phyloP scores from a whole-genome alignment of 2,888 invertebrate genomes.

The Gymnosoma rotundatum region DNA sequence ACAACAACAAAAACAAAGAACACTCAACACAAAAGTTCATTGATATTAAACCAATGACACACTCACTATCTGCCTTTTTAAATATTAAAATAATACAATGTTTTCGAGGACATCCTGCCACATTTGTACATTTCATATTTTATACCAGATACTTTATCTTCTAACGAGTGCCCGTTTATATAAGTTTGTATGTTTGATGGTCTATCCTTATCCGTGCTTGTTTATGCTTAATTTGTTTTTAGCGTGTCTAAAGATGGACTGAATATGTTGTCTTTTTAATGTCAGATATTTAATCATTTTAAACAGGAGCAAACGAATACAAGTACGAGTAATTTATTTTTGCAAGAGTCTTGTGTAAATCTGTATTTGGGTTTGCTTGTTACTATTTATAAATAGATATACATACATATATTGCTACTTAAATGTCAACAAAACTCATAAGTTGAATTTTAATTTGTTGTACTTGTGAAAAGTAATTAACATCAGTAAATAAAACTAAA shows the following conservation, averaged over 20 bases:
- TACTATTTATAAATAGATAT: not conserved
- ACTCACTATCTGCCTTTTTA: conserved; percentile 22
- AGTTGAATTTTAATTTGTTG: not conserved
- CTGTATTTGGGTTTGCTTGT: not conserved
- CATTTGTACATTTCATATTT: conserved; percentile 24
- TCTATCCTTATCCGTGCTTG: conserved; percentile 36
- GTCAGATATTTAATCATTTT: conserved; percentile 65
- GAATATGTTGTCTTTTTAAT: conserved; percentile 69
- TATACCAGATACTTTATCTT: not conserved
- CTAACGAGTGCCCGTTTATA: not conserved
- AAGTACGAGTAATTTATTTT: not conserved
- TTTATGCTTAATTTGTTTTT: conserved; percentile 67
- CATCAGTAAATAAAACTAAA: too few species aligned
- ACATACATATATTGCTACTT: too few species aligned
- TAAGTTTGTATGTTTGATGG: conserved; percentile 4
- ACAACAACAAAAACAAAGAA: not conserved
- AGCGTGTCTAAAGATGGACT: conserved; percentile 70
- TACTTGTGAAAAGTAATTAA: not conserved
- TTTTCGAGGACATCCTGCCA: conserved; percentile 51
- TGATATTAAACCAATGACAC: conserved; percentile 63
- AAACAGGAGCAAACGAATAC: conserved; percentile 31
- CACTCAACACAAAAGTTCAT: conserved; percentile 58
- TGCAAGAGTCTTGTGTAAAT: not conserved
- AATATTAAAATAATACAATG: conserved; percentile 4
- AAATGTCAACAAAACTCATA: conserved; percentile 16